Conservation (phyloP, 2,888 invertebrate genomes). For the Blastobasis lacticolella region DNA sequence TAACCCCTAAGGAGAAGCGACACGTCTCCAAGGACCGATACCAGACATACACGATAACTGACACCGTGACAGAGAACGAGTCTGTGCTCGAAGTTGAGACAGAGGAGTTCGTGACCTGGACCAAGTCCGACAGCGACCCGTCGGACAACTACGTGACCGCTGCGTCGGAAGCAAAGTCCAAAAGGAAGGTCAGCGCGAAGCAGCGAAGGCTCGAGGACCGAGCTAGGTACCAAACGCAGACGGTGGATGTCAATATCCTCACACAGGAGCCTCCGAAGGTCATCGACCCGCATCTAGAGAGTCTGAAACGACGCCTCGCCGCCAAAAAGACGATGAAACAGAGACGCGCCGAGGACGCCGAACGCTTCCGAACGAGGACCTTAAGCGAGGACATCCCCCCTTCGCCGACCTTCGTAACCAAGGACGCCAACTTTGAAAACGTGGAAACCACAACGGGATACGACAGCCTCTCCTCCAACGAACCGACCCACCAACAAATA, state of each 20-base stretch:
- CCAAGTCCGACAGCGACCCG: conserved; percentile 57
- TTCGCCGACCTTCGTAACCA: conserved; percentile 64
- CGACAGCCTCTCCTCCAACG: conserved; percentile 62
- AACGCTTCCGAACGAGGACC: conserved; percentile 83
- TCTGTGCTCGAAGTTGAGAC: conserved; percentile 38
- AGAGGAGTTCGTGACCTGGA: conserved; percentile 60
- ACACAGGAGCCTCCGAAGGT: conserved; percentile 27
- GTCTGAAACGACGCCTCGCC: conserved; percentile 48
- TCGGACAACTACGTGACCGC: conserved; percentile 54
- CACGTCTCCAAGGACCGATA: conserved; percentile 84
- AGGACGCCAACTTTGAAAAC: conserved; percentile 60
- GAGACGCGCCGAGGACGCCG: conserved; percentile 78
- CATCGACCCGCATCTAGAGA: conserved; percentile 52
- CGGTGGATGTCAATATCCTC: conserved; percentile 53
- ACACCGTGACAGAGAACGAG: conserved; percentile 47
- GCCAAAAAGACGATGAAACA: conserved; percentile 71
- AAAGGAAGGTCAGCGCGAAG: conserved; percentile 73
- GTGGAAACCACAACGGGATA: conserved; percentile 66
- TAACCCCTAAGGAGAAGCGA: conserved; percentile 86
- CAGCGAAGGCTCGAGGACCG: conserved; percentile 79
- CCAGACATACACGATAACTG: conserved; percentile 87
- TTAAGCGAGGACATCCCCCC: conserved; percentile 72
- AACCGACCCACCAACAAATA: conserved; percentile 52
- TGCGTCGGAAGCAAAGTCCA: conserved; percentile 43
- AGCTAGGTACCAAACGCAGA: conserved; percentile 81